Conservation (phyloP, 2,888 invertebrate species). For the Eurytoma adleriae region DNA sequence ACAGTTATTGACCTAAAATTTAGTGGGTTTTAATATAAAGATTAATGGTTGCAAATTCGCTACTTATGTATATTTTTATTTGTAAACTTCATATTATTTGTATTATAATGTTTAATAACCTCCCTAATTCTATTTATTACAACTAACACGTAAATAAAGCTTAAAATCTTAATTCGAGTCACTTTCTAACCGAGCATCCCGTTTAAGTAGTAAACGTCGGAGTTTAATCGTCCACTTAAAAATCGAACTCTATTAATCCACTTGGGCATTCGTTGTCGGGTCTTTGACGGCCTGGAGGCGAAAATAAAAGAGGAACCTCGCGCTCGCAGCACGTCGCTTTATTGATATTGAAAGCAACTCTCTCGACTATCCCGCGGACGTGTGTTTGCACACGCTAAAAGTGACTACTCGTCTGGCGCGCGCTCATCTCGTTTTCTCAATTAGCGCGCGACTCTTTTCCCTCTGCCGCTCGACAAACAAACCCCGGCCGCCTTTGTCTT, state of each 20-base stretch:
- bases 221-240: conserved; percentile 23
- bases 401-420: conserved; percentile 33
- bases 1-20: too few species aligned
- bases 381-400: conserved; percentile 39
- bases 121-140: too few species aligned
- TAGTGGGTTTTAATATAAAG: too few species aligned
- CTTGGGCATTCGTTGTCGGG: background rate
- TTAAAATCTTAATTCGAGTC: too few species aligned
- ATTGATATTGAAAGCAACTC: conserved; percentile 49
- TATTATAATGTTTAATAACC: too few species aligned
- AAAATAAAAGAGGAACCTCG: conserved; percentile 15
- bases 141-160: too few species aligned
- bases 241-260: conserved; percentile 27
- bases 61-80: too few species aligned
- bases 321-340: background rate
- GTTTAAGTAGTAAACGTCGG: conserved; percentile 26
- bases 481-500: conserved; percentile 34
- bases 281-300: background rate
- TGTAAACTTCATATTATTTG: too few species aligned
- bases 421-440: conserved; percentile 56
- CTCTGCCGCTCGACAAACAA: conserved; percentile 16
- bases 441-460: conserved; percentile 33
- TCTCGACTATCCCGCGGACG: background rate
- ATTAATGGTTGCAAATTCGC: too few species aligned
- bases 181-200: background rate